Conservation (phyloP, 2,888 invertebrate species). For the Lysandra bellargus region DNA sequence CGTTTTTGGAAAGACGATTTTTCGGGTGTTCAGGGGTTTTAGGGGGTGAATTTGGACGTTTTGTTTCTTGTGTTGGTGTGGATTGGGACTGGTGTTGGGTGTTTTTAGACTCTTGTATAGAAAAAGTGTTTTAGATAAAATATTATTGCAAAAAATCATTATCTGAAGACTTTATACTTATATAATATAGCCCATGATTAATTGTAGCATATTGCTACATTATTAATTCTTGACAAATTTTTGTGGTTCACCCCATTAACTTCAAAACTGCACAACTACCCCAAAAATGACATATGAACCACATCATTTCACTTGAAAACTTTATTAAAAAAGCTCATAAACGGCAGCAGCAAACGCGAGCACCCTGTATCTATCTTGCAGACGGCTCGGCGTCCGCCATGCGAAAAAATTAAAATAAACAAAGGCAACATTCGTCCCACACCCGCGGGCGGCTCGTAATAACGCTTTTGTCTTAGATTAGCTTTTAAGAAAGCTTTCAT, state of each 20-base stretch:
- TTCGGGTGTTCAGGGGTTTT: not conserved
- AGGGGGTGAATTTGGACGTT: not conserved
- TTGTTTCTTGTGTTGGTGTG: not conserved
- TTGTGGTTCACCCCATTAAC: too few relatives aligned
- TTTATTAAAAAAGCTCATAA: not conserved
- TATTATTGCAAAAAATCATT: too few relatives aligned
- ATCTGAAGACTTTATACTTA: too few relatives aligned
- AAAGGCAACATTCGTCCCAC: constrained; percentile 71
- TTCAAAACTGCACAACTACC: not conserved
- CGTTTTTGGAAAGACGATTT: not conserved
- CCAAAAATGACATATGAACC: not conserved
- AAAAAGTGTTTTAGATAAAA: too few relatives aligned
- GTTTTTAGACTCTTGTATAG: too few relatives aligned
- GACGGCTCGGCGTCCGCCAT: constrained; percentile 55
- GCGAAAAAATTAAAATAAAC: constrained; percentile 79
- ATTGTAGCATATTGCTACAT: too few relatives aligned
- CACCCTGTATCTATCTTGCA: constrained; percentile 58
- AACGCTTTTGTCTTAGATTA: constrained; percentile 79
- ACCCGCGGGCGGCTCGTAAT: constrained; percentile 67
- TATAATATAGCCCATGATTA: too few relatives aligned
- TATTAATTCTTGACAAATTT: too few relatives aligned
- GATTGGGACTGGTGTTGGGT: not conserved
- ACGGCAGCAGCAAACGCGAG: constrained; percentile 19
- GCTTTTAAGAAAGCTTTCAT: constrained; percentile 72
- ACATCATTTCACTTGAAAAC: not conserved